These are phyloP conservation scores for Druceiella hillmani DNA, from an alignment of 2,888 invertebrate genomes.

Conservation along the genomic window DNA sequence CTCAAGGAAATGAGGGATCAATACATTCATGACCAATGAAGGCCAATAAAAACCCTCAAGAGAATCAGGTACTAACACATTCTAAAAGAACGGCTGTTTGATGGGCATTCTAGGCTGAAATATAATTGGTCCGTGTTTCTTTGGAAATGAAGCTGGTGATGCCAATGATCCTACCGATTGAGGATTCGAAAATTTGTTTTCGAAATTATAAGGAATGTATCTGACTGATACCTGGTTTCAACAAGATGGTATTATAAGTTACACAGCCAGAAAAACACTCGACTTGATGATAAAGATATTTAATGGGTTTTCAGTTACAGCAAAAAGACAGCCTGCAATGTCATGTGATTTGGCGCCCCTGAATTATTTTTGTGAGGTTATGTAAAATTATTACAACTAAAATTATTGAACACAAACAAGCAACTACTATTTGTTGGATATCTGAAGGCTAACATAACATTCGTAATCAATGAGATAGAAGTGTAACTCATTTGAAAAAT, in stretches of 20 bases:
- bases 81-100: background rate
- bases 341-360: background rate
- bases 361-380: background rate
- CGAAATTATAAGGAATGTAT: background rate
- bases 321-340: background rate
- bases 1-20: no score
- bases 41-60: no score
- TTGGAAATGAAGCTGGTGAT: conserved; percentile 1
- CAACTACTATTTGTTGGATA: background rate
- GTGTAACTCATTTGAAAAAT: background rate
- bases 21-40: no score
- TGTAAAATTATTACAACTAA: no score
- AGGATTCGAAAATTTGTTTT: conserved; percentile 3
- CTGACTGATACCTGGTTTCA: conserved; percentile 1
- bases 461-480: background rate
- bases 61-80: no score
- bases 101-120: conserved; percentile 1
- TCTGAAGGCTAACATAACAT: background rate
- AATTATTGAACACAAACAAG: background rate
- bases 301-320: conserved; percentile 1
- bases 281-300: background rate
- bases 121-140: conserved; percentile 2
- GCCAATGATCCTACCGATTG: background rate
- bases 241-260: background rate
- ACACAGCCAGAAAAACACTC: background rate